A percentile compares a stretch with the other conserved stretches of the same genome.
These are phyloP conservation scores for Suillia variegata DNA, from an alignment of 2,888 invertebrate genomes.

Conservation along the genomic window DNA sequence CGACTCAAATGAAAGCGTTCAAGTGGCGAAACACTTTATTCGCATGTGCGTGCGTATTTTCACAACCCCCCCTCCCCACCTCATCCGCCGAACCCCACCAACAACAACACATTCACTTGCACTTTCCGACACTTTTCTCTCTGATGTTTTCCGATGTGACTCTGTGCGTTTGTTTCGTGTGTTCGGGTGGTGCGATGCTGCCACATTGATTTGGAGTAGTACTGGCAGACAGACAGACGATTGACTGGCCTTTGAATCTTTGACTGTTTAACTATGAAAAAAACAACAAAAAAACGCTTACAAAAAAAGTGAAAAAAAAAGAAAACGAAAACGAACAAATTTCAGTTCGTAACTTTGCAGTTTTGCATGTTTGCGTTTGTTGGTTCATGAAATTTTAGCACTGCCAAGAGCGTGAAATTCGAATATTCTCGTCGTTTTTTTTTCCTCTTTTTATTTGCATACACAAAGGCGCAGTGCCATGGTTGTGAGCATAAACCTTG, in stretches of 20 bases:
- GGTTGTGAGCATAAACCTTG: background rate
- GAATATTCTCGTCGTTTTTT: no score
- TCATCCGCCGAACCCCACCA: no score
- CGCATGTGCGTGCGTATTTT: background rate
- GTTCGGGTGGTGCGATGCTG: background rate
- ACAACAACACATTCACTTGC: no score
- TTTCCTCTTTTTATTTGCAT: no score
- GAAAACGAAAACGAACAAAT: no score
- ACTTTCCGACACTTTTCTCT: no score
- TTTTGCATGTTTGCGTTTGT: background rate
- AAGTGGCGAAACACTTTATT: background rate
- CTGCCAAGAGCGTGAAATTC: background rate
- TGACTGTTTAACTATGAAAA: background rate
- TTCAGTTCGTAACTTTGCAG: background rate
- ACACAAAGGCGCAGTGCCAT: background rate
- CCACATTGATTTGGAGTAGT: no score
- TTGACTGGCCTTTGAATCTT: background rate
- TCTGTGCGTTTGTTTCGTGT: background rate
- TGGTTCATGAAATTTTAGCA: background rate
- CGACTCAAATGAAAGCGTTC: background rate
- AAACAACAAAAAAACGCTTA: background rate
- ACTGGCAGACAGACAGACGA: background rate
- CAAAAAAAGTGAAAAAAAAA: no score
- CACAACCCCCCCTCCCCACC: no score
- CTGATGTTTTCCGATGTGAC: background rate